Percentiles rank a stretch among this genome's conserved stretches.
phyloP scores from a whole-genome alignment of 2,888 invertebrate species.

The Troides aeacus region DNA sequence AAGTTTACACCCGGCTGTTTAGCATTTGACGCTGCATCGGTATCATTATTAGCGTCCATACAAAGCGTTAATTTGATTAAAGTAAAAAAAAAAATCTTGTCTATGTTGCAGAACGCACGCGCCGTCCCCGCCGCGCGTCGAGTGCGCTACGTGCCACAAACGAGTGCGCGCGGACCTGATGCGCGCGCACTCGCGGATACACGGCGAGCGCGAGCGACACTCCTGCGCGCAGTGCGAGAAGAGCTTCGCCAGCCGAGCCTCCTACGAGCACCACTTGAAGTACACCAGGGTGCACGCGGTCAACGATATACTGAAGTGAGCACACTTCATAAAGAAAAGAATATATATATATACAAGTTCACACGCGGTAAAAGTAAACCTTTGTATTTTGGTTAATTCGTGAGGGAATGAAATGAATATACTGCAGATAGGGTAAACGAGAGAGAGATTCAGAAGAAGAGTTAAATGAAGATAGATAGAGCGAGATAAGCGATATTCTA shows the following conservation, averaged over 20 bases:
- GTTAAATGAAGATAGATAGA: no score
- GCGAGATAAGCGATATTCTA: no score
- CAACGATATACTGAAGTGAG: conserved; percentile 50
- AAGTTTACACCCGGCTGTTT: no score
- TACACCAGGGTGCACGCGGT: conserved; percentile 53
- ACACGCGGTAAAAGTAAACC: no score
- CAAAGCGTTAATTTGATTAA: no score
- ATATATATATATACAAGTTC: no score
- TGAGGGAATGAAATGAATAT: no score
- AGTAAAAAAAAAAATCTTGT: not conserved
- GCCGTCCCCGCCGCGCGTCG: conserved; percentile 43
- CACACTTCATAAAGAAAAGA: not conserved
- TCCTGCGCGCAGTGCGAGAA: conserved; percentile 53
- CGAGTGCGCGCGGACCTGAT: conserved; percentile 49
- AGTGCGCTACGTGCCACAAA: conserved; percentile 54
- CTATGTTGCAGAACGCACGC: conserved; percentile 45
- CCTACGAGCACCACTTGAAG: conserved; percentile 61
- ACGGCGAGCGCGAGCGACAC: conserved; percentile 40
- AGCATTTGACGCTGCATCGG: no score
- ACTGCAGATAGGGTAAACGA: no score
- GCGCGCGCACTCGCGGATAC: conserved; percentile 47
- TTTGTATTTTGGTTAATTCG: no score
- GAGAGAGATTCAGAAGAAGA: no score
- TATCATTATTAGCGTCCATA: no score
- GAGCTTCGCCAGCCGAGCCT: conserved; percentile 52